phyloP scores from a whole-genome alignment of 1,140 invertebrate species.

The Drosophila bipectinata region DNA sequence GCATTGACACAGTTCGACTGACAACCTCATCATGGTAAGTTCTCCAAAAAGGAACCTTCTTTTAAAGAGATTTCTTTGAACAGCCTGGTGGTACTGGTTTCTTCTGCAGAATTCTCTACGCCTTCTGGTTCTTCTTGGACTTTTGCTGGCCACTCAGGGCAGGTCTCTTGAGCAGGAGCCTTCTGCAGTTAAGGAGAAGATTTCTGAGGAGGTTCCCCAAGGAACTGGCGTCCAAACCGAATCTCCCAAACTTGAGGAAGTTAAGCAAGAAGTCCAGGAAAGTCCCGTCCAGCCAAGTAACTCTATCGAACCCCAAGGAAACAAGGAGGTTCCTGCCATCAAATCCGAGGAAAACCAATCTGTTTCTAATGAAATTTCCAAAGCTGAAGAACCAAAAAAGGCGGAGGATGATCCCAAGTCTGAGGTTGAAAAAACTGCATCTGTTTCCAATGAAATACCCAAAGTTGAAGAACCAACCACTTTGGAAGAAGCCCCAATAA shows the following conservation, averaged over 20 bases:
- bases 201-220: neutral
- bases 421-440: too few relatives aligned
- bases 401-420: too few relatives aligned
- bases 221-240: neutral
- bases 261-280: conserved; percentile 14
- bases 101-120: conserved; percentile 34
- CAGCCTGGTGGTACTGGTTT: neutral
- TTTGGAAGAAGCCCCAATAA: neutral
- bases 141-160: conserved; percentile 32
- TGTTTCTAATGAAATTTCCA: neutral
- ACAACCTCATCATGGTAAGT: conserved; percentile 70
- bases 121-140: conserved; percentile 41
- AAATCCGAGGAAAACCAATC: neutral
- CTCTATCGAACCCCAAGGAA: neutral
- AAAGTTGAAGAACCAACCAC: neutral
- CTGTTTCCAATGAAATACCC: neutral
- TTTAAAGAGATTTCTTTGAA: neutral
- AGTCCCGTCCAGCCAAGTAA: neutral
- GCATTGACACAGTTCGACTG: conserved; percentile 59
- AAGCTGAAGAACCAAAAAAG: neutral
- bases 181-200: conserved; percentile 9
- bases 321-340: neutral
- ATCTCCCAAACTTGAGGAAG: neutral
- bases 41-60: neutral
- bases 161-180: conserved; percentile 17